Evolutionary conservation across 2,797 vertebrate genomes (phyloP).

Genomic region (Yasuhikotakia modesta): DNA sequence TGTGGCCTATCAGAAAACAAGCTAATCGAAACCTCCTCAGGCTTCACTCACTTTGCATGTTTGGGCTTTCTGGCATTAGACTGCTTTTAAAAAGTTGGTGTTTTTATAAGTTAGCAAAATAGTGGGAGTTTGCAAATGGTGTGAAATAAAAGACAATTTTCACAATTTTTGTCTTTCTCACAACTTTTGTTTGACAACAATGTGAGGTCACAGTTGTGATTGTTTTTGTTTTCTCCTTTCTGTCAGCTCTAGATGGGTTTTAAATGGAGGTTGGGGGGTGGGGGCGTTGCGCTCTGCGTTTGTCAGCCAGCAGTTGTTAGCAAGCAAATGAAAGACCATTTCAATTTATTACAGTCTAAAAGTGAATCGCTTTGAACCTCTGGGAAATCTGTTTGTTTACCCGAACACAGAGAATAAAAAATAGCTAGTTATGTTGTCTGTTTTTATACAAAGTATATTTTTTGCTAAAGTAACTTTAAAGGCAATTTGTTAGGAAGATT

Average conservation of each 20-base stretch:
- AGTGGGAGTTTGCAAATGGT: too few relatives aligned
- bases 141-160: too few relatives aligned
- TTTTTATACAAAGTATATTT: slow-evolving; percentile 10
- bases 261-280: neutral
- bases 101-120: neutral
- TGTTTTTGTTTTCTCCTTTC: slow-evolving; percentile 10
- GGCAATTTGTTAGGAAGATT: neutral
- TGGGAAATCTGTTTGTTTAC: slow-evolving; percentile 27
- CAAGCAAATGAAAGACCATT: slow-evolving; percentile 45
- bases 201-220: neutral
- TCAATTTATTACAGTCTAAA: slow-evolving; percentile 35
- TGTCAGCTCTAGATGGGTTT: neutral
- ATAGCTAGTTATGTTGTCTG: slow-evolving; percentile 6
- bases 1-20: neutral
- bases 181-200: too few relatives aligned
- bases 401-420: slow-evolving; percentile 19
- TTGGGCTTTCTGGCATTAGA: neutral
- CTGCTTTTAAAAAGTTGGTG: neutral
- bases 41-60: neutral
- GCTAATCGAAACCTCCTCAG: neutral
- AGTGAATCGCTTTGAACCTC: slow-evolving; percentile 33
- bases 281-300: neutral
- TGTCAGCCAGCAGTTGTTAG: slow-evolving; percentile 36
- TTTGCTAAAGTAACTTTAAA: slow-evolving; percentile 3
- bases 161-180: too few relatives aligned